Evolutionary conservation across 1,140 invertebrate genomes (phyloP), one percentile per base, ranked within the genome.

Genomic region (Drosophila baimaii): DNA sequence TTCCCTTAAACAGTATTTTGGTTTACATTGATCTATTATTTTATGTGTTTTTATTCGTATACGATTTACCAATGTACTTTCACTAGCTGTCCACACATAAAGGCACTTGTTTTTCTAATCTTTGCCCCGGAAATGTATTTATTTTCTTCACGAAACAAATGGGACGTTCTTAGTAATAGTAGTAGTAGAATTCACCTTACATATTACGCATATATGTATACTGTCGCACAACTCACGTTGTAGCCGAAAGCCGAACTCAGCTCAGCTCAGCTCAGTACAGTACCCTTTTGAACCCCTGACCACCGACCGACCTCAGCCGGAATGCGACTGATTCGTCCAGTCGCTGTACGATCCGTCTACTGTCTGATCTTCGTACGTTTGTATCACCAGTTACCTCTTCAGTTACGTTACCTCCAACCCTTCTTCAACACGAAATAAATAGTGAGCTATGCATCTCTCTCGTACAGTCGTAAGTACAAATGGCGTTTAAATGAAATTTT

Each of bases 401-500:
- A 69, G 74, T 77, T 68, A 66, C 52, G 61, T 76, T 64, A 75
- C 61, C 29, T 33, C 25, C 25, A 29, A 77, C 66, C 62, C 73
- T 56, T 54, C 84, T 89, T 61, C 84, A 89, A 77, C 84, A 84
- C 72, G 62, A 77, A 59, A 59, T 75, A 63, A 35, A 77, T 71
- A 77, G 59, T 73, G 65, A 71, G 43, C 51, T 56, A n/a, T 58
- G 46, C 65, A 76, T 88, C 51, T 88, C 79, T 83, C 79, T 80
- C 77, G 77, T 79, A 66, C 81, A 78, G 79, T 80, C 83, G 90
- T 91, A 91, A 91, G 90, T 91, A 91, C 90, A 91, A 91, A 91
- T 91, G 90, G 90, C 86, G 86, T 89, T 91, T 90, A 82, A 90
- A 89, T 91, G 90, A 91, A 91, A 91, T 91, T 91, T 90, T 86